Conservation (phyloP, 1,140 invertebrate genomes). For the Ditylenchus dipsaci region DNA sequence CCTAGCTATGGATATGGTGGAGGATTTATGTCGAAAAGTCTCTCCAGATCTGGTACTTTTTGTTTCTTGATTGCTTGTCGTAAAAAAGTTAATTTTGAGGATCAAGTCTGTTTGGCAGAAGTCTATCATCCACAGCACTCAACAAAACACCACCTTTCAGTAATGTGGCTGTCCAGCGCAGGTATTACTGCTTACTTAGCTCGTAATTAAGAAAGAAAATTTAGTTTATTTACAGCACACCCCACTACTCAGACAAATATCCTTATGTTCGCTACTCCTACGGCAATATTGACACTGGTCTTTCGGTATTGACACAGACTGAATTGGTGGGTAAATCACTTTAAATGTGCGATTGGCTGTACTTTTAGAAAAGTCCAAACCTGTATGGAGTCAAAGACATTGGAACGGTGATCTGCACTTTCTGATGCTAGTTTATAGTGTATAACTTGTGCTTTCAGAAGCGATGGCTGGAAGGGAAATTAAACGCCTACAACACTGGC, state of each 20-base stretch:
- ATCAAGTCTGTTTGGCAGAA: conserved; percentile 28
- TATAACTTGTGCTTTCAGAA: not conserved
- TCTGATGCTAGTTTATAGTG: too few species aligned
- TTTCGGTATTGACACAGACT: conserved; percentile 33
- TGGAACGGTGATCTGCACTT: conserved; percentile 10
- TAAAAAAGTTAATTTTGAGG: conserved; percentile 21
- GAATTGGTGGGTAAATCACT: conserved; percentile 22
- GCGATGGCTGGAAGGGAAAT: conserved; percentile 33
- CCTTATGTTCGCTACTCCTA: conserved; percentile 41
- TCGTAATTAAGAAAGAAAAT: too few species aligned
- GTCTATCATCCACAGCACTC: conserved; percentile 27
- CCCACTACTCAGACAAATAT: conserved; percentile 40
- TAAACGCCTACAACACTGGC: conserved; percentile 33
- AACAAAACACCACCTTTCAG: conserved; percentile 27
- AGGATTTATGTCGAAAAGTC: conserved; percentile 44
- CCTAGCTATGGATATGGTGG: conserved; percentile 45
- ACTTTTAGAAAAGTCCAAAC: conserved; percentile 25
- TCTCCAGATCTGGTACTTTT: conserved; percentile 47
- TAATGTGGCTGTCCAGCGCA: conserved; percentile 34
- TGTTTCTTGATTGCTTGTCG: not conserved
- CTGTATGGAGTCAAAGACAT: conserved; percentile 34
- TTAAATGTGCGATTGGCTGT: not conserved
- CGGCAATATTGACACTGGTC: conserved; percentile 32
- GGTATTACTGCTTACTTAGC: not conserved
- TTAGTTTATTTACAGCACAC: conserved; percentile 16